Evolutionary conservation across 2,888 invertebrate species (phyloP).

Genomic region (Ichneumoninae sp.): DNA sequence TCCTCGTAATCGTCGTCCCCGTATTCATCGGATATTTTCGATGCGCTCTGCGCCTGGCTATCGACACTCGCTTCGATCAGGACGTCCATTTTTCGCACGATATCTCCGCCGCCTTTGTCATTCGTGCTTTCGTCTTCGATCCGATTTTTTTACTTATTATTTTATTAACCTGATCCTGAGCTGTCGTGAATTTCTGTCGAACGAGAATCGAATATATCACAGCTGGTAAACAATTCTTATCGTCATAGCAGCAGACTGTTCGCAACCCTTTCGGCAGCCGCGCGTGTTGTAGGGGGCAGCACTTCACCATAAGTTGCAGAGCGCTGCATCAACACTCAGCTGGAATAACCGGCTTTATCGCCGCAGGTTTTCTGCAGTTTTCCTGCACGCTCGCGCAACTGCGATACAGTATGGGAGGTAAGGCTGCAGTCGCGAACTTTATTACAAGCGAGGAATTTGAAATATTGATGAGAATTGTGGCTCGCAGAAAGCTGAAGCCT

Average conservation of each 20-base stretch:
- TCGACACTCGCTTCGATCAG: slow-evolving; percentile 44
- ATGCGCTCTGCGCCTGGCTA: slow-evolving; percentile 8
- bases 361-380: no score
- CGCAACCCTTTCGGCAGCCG: slow-evolving; percentile 1
- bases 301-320: background rate
- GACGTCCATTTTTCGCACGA: slow-evolving; percentile 31
- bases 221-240: slow-evolving; percentile 62
- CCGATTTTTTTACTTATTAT: background rate
- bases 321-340: background rate
- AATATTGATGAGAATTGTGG: no score
- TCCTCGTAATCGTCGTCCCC: slow-evolving; percentile 43
- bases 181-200: slow-evolving; percentile 13
- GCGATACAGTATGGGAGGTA: no score
- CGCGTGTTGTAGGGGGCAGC: slow-evolving; percentile 38
- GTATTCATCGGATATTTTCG: slow-evolving; percentile 34
- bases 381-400: no score
- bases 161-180: background rate
- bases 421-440: no score
- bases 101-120: background rate
- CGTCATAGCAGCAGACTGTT: slow-evolving; percentile 69
- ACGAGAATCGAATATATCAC: background rate
- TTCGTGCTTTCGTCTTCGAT: background rate
- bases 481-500: no score
- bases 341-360: no score
- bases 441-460: no score